Conservation (phyloP, 2,113 vertebrate species). For the Reinhardtius hippoglossoides region DNA sequence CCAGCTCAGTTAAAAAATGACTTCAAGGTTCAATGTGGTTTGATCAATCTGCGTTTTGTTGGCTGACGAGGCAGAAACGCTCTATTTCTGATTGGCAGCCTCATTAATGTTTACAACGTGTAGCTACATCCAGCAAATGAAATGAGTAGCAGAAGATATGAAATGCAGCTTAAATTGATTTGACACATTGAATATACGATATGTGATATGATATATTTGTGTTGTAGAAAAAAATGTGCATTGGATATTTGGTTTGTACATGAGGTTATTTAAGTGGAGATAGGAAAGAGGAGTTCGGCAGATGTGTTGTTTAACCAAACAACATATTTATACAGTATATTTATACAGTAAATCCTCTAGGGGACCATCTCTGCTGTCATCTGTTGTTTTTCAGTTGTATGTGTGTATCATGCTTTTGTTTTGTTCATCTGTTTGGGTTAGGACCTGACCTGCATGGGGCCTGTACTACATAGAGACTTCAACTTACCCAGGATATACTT, state of each 20-base stretch:
- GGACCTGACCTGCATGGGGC: too few species aligned
- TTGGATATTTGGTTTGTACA: too few species aligned
- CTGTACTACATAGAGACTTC: too few species aligned
- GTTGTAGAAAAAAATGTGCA: too few species aligned
- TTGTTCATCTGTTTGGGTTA: not conserved
- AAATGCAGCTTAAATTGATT: constrained; percentile 7
- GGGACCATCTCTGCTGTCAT: not conserved
- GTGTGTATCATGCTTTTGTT: not conserved
- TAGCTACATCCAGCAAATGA: constrained; percentile 2
- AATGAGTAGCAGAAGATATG: not conserved
- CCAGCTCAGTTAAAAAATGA: not conserved
- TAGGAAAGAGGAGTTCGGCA: not conserved
- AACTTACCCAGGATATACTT: too few species aligned
- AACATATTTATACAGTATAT: not conserved
- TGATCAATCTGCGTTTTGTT: constrained; percentile 6
- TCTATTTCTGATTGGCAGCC: constrained; percentile 9
- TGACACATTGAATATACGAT: not conserved
- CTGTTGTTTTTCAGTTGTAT: not conserved
- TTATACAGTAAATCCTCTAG: not conserved
- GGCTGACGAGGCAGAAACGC: not conserved
- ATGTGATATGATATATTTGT: too few species aligned
- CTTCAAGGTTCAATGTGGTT: not conserved
- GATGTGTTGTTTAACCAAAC: not conserved
- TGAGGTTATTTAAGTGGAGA: not conserved
- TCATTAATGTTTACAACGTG: constrained; percentile 20